These are phyloP conservation scores for Tichodroma muraria DNA, from an alignment of 2,113 vertebrate species.

Conservation along the genomic window DNA sequence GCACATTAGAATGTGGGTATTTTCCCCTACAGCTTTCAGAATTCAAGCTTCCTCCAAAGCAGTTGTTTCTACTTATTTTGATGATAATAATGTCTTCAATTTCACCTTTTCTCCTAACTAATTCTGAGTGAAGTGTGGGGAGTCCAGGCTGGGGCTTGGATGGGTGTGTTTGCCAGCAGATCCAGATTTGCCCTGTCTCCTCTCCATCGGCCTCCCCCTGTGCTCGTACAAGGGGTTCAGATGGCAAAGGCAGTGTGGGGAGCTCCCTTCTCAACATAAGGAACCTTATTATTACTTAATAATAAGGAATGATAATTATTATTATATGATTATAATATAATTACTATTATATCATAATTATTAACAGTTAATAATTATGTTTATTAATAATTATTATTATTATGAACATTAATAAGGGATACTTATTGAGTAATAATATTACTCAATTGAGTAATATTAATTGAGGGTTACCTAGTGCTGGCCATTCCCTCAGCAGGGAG, in stretches of 20 bases:
- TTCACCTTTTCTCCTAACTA: background rate
- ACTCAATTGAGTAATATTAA: too few relatives aligned
- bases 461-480: background rate
- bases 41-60: background rate
- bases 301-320: too few relatives aligned
- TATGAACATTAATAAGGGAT: too few relatives aligned
- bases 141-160: accelerated
- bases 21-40: background rate
- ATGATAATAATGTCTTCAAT: background rate
- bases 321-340: too few relatives aligned
- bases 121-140: background rate
- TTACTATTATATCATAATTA: too few relatives aligned
- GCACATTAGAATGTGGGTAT: background rate
- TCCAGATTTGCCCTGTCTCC: background rate
- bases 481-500: background rate
- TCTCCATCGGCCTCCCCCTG: background rate
- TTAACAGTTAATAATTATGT: too few relatives aligned
- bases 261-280: background rate
- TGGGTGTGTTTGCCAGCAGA: accelerated
- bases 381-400: too few relatives aligned
- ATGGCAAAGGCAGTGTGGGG: background rate
- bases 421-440: too few relatives aligned
- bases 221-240: background rate
- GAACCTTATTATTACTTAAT: too few relatives aligned
- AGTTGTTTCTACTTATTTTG: background rate